Conservation (phyloP, 2,797 vertebrate genomes). For the Coluber constrictor region DNA sequence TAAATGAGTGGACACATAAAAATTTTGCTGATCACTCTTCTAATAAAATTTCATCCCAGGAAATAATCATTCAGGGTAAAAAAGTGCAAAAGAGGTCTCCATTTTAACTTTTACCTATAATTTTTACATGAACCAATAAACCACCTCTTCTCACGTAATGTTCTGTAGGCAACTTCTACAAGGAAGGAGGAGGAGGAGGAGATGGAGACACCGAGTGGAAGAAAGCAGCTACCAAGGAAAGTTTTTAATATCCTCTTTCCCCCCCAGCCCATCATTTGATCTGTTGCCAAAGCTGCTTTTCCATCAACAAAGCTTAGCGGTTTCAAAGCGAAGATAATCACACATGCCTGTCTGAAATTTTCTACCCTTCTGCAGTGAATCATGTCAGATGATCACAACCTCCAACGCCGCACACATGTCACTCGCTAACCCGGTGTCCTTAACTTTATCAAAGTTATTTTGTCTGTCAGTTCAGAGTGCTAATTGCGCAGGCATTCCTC, state of each 20-base stretch:
- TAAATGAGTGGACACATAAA: background rate
- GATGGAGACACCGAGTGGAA: background rate
- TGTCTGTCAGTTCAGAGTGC: constrained; percentile 43
- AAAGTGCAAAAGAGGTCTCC: background rate
- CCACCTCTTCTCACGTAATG: background rate
- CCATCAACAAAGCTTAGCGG: background rate
- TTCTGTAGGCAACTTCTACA: background rate
- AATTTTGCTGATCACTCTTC: background rate
- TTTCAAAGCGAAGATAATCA: constrained; percentile 51
- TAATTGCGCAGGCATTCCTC: constrained; percentile 57
- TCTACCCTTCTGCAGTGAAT: constrained; percentile 42
- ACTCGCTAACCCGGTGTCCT: constrained; percentile 24
- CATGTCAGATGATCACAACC: constrained; percentile 43
- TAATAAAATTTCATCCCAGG: background rate
- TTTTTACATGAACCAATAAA: background rate
- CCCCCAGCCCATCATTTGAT: background rate
- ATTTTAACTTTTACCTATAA: background rate
- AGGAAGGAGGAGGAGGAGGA: background rate
- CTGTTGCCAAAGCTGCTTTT: background rate
- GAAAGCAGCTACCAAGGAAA: background rate
- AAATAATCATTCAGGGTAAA: background rate
- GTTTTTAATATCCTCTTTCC: background rate
- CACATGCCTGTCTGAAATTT: constrained; percentile 43
- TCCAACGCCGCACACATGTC: background rate
- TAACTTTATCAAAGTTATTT: constrained; percentile 49